Evolutionary conservation across 2,113 vertebrate genomes (phyloP).

Genomic region (Hemibagrus wyckioides): DNA sequence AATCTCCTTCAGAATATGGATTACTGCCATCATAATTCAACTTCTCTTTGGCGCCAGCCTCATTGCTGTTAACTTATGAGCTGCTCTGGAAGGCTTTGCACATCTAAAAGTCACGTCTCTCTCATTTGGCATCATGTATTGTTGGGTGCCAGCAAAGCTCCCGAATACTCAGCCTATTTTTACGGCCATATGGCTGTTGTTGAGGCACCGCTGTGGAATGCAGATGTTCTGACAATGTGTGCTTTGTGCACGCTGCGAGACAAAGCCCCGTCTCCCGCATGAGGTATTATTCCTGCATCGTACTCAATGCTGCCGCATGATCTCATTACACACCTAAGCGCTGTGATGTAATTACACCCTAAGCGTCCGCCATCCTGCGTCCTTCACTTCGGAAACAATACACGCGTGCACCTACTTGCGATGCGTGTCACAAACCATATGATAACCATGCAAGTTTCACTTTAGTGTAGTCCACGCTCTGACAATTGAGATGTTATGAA

Average conservation of each 20-base stretch:
- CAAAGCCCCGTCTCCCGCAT: constrained; percentile 29
- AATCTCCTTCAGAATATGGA: constrained; percentile 31
- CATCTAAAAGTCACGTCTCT: constrained; percentile 25
- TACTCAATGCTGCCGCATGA: constrained; percentile 7
- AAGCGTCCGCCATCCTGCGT: not conserved
- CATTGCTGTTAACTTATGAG: constrained; percentile 28
- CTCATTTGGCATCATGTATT: constrained; percentile 40
- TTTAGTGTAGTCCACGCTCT: not conserved
- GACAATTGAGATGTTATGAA: constrained; percentile 33
- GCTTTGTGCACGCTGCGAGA: constrained; percentile 45
- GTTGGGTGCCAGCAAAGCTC: constrained; percentile 31
- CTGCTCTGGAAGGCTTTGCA: constrained; percentile 20
- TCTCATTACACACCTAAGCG: constrained; percentile 17
- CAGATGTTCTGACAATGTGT: constrained; percentile 53
- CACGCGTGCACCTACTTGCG: not conserved
- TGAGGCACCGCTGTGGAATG: constrained; percentile 47
- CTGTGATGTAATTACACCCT: constrained; percentile 2
- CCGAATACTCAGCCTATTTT: constrained; percentile 34
- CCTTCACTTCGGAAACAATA: not conserved
- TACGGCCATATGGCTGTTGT: constrained; percentile 48
- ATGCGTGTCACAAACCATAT: not conserved
- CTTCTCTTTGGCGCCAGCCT: constrained; percentile 19
- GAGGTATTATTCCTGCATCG: constrained; percentile 25
- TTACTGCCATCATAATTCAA: constrained; percentile 29
- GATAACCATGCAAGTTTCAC: not conserved